phyloP scores from a whole-genome alignment of 2,113 vertebrate species.

The Hippocampus zosterae region DNA sequence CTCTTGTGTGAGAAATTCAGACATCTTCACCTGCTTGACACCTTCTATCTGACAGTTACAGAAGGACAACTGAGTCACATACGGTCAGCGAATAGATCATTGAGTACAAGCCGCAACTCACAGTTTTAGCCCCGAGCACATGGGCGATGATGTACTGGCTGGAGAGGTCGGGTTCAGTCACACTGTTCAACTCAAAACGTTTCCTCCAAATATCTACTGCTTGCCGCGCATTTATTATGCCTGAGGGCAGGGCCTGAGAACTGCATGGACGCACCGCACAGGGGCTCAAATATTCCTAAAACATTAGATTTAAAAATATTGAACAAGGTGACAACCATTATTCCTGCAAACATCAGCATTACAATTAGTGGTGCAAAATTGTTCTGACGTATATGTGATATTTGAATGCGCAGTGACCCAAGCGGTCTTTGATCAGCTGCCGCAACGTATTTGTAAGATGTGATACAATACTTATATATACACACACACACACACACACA shows the following conservation, averaged over 20 bases:
- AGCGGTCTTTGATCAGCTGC: no score
- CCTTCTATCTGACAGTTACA: conserved; percentile 75
- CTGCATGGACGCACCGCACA: conserved; percentile 16
- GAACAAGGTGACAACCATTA: neutral
- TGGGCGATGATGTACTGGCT: conserved; percentile 87
- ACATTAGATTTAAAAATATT: neutral
- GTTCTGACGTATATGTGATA: no score
- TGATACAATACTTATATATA: no score
- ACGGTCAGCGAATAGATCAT: neutral
- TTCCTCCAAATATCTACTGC: conserved; percentile 75
- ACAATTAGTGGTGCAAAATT: no score
- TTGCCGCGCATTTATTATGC: conserved; percentile 55
- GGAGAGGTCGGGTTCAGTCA: conserved; percentile 82
- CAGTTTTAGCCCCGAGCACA: conserved; percentile 89
- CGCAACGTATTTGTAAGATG: no score
- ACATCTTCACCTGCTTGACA: conserved; percentile 60
- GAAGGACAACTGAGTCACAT: neutral
- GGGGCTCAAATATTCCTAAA: conserved; percentile 31
- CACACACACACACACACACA: no score
- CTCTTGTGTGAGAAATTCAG: conserved; percentile 62
- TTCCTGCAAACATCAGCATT: neutral
- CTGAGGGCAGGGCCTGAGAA: conserved; percentile 30
- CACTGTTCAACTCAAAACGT: conserved; percentile 73
- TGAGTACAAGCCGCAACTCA: conserved; percentile 46
- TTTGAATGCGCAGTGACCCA: no score